Evolutionary conservation across 2,888 invertebrate genomes (phyloP).

Genomic region (Leptinotarsa tumamoca): DNA sequence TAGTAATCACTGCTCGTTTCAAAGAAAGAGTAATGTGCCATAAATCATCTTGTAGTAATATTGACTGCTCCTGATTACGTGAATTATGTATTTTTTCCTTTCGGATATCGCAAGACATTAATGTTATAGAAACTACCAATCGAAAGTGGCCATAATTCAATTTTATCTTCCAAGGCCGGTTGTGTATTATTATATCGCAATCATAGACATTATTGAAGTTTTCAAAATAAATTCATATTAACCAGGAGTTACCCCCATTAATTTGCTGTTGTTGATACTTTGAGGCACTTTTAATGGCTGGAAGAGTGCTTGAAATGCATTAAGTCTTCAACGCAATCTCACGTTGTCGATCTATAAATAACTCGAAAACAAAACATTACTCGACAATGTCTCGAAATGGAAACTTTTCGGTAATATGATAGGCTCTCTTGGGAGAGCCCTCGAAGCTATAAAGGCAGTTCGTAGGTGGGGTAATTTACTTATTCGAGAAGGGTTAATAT

Average conservation of each 20-base stretch:
- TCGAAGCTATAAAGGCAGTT: background rate
- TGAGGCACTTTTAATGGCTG: background rate
- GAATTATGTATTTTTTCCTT: background rate
- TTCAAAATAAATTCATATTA: background rate
- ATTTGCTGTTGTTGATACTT: conserved; percentile 11
- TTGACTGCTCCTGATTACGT: background rate
- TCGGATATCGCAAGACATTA: background rate
- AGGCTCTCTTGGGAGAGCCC: background rate
- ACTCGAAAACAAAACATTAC: conserved; percentile 1
- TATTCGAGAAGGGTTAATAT: background rate
- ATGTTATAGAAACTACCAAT: background rate
- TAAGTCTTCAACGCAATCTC: conserved; percentile 13
- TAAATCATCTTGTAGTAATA: background rate
- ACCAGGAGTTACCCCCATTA: conserved; percentile 2
- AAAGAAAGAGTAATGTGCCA: background rate
- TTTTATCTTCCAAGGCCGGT: background rate
- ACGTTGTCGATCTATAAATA: conserved; percentile 20
- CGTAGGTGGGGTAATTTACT: background rate
- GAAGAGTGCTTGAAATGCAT: conserved; percentile 9
- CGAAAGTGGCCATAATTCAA: background rate
- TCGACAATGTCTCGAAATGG: background rate
- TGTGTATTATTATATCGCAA: background rate
- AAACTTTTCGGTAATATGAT: conserved; percentile 3
- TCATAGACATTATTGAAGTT: background rate
- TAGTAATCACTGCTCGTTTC: background rate